Evolutionary conservation across 2,113 vertebrate genomes (phyloP).

Genomic region (Noctilio leporinus): DNA sequence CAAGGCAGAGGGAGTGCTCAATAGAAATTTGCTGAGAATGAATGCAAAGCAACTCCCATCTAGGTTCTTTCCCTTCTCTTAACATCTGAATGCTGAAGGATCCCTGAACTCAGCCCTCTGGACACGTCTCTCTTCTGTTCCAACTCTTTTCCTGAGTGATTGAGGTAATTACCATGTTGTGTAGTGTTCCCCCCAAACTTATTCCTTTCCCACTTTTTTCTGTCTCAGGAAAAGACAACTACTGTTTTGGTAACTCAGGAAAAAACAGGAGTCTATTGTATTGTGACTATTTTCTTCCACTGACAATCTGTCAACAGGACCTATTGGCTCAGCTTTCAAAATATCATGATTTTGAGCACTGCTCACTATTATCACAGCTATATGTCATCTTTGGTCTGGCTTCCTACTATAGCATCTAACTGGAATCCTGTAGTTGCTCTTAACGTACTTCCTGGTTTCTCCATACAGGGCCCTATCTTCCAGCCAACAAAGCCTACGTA

Average conservation of each 20-base stretch:
- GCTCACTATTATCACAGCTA: not conserved
- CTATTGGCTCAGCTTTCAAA: not conserved
- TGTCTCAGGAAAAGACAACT: not conserved
- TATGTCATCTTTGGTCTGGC: not conserved
- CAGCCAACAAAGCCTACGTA: not conserved
- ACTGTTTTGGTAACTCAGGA: not conserved
- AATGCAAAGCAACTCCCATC: not conserved
- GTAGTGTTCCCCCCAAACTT: fast-evolving
- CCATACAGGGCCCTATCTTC: not conserved
- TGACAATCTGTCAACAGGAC: not conserved
- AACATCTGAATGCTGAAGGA: not conserved
- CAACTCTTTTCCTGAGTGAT: not conserved
- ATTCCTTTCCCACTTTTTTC: not conserved
- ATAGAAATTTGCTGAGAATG: not conserved
- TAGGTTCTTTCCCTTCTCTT: not conserved
- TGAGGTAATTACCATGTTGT: fast-evolving
- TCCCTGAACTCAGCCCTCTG: not conserved
- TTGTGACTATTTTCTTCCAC: not conserved
- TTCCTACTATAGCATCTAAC: not conserved
- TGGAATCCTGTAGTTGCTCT: not conserved
- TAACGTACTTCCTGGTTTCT: not conserved
- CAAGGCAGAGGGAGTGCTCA: not conserved
- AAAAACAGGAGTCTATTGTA: not conserved
- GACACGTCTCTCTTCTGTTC: not conserved
- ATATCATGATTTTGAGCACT: not conserved